phyloP scores from a whole-genome alignment of 2,797 vertebrate genomes.

The Hybognathus amarus region DNA sequence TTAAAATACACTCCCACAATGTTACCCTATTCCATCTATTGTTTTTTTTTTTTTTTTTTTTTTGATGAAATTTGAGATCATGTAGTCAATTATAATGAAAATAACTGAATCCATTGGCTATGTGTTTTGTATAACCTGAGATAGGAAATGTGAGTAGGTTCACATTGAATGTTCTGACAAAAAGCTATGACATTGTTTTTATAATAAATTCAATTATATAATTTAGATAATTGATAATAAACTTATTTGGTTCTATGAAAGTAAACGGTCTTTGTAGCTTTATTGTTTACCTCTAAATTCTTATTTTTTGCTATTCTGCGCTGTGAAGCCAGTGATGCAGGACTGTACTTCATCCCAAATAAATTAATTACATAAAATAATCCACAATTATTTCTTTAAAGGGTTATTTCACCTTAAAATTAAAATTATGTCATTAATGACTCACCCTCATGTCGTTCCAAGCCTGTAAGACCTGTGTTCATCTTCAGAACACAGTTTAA shows the following conservation, averaged over 20 bases:
- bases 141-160: too few relatives aligned
- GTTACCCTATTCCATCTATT: background rate
- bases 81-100: background rate
- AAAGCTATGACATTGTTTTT: background rate
- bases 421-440: too few relatives aligned
- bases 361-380: background rate
- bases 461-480: too few relatives aligned
- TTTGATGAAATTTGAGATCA: background rate
- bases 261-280: background rate
- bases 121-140: too few relatives aligned
- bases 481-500: too few relatives aligned
- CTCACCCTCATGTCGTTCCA: too few relatives aligned
- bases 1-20: constrained; percentile 15
- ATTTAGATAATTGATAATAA: background rate
- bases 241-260: background rate
- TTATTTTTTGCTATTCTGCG: background rate
- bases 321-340: background rate
- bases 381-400: background rate
- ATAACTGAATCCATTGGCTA: too few relatives aligned
- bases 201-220: background rate
- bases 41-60: constrained; percentile 14
- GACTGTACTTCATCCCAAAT: background rate
- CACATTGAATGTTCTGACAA: background rate
- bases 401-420: too few relatives aligned
- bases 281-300: background rate